Percentiles rank a stretch among this genome's conserved stretches.
phyloP scores from a whole-genome alignment of 1,140 invertebrate species.

The Formica selysi region DNA sequence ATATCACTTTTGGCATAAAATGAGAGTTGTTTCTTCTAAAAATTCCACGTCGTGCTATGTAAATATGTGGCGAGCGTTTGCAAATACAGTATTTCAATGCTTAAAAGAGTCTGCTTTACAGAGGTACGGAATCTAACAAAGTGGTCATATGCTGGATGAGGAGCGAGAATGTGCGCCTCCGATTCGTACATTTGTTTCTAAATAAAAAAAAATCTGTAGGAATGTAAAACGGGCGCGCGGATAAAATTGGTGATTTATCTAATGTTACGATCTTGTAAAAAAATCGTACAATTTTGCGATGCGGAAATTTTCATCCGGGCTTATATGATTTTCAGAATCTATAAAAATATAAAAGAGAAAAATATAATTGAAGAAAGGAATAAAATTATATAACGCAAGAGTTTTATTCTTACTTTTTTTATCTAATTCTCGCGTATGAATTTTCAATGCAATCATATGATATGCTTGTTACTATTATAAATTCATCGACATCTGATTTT shows the following conservation, averaged over 20 bases:
- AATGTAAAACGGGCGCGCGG: background rate
- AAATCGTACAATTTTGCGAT: background rate
- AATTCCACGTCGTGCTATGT: slow-evolving; percentile 17
- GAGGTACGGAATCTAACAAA: slow-evolving; percentile 34
- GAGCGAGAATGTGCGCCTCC: background rate
- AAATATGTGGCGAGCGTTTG: slow-evolving; percentile 22
- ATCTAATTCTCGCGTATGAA: background rate
- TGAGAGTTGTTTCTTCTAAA: slow-evolving; percentile 38
- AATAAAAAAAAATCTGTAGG: slow-evolving; percentile 51
- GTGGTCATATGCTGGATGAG: background rate
- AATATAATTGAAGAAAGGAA: background rate
- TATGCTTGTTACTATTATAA: background rate
- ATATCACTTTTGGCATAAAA: background rate
- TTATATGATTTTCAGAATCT: background rate
- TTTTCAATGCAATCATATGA: background rate
- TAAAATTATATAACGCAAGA: background rate
- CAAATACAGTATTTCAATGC: slow-evolving; percentile 47
- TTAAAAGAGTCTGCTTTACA: slow-evolving; percentile 43
- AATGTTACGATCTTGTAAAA: background rate
- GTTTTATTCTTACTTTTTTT: background rate
- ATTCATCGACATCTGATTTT: slow-evolving; percentile 12
- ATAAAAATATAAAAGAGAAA: background rate
- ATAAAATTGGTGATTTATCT: slow-evolving; percentile 16
- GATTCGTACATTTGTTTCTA: slow-evolving; percentile 46
- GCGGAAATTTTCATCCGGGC: background rate